These are phyloP conservation scores for Drosophila anomalata DNA, from an alignment of 2,888 invertebrate genomes.

Conservation along the genomic window DNA sequence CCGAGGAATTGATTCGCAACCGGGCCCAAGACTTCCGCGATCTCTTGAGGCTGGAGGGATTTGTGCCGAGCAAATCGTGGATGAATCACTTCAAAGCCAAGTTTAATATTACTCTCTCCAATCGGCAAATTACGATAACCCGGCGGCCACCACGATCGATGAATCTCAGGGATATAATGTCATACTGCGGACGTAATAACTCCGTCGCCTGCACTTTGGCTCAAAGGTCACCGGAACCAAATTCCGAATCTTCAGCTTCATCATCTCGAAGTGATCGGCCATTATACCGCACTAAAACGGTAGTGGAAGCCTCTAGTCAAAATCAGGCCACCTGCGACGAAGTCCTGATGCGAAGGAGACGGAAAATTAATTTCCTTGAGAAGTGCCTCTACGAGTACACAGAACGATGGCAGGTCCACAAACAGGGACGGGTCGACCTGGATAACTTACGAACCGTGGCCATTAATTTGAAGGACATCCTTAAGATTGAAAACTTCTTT, in stretches of 20 bases:
- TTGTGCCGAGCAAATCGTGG: conserved; percentile 77
- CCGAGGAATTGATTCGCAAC: conserved; percentile 74
- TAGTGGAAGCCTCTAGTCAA: conserved; percentile 55
- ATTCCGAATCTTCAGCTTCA: background rate
- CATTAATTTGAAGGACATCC: conserved; percentile 69
- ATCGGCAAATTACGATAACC: conserved; percentile 73
- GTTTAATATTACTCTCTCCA: conserved; percentile 76
- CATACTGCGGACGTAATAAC: conserved; percentile 69
- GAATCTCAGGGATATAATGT: conserved; percentile 78
- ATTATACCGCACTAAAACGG: conserved; percentile 65
- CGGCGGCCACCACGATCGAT: conserved; percentile 73
- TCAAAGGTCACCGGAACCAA: conserved; percentile 11
- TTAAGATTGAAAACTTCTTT: conserved; percentile 79
- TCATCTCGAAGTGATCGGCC: conserved; percentile 24
- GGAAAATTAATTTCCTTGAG: conserved; percentile 80
- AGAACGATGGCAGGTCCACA: conserved; percentile 78
- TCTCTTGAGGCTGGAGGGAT: conserved; percentile 71
- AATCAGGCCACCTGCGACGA: conserved; percentile 72
- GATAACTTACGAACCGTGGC: conserved; percentile 69
- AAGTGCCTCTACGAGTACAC: conserved; percentile 80
- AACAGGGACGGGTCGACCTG: conserved; percentile 65
- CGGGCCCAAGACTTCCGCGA: conserved; percentile 76
- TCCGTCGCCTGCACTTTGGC: conserved; percentile 21
- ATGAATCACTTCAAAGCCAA: conserved; percentile 79
- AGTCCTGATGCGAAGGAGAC: conserved; percentile 68